These are phyloP conservation scores for Smutsia gigantea DNA, from an alignment of 2,797 vertebrate genomes.

Conservation along the genomic window DNA sequence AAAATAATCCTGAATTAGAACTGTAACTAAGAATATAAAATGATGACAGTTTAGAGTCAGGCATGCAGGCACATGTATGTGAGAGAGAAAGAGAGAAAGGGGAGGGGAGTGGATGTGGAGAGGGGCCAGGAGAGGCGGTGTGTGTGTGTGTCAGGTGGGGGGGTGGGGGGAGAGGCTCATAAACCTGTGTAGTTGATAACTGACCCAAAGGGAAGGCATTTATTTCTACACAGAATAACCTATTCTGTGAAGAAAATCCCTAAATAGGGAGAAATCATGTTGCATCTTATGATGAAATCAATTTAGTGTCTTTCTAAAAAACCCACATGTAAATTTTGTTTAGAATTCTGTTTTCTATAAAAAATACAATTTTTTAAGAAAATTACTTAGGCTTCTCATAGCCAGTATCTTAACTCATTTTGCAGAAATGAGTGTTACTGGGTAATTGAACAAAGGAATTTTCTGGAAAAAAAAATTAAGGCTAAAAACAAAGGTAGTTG, in stretches of 20 bases:
- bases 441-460: neutral
- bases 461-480: neutral
- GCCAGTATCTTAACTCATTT: neutral
- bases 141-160: neutral
- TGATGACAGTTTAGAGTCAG: neutral
- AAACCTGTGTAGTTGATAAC: neutral
- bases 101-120: too few species aligned
- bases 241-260: slow-evolving; percentile 23
- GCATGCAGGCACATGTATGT: too few species aligned
- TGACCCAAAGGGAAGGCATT: neutral
- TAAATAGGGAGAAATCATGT: neutral
- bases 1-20: slow-evolving; percentile 40
- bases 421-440: neutral
- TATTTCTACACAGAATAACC: slow-evolving; percentile 15
- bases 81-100: too few species aligned
- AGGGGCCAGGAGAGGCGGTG: too few species aligned
- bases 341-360: slow-evolving; percentile 42
- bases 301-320: neutral
- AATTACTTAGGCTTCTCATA: neutral
- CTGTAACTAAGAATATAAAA: neutral
- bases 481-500: neutral
- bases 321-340: slow-evolving; percentile 36
- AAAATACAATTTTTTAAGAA: neutral
- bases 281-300: slow-evolving; percentile 29
- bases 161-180: neutral